These are phyloP conservation scores for Macrochelys suwanniensis DNA, from an alignment of 2,797 vertebrate genomes.

Conservation along the genomic window DNA sequence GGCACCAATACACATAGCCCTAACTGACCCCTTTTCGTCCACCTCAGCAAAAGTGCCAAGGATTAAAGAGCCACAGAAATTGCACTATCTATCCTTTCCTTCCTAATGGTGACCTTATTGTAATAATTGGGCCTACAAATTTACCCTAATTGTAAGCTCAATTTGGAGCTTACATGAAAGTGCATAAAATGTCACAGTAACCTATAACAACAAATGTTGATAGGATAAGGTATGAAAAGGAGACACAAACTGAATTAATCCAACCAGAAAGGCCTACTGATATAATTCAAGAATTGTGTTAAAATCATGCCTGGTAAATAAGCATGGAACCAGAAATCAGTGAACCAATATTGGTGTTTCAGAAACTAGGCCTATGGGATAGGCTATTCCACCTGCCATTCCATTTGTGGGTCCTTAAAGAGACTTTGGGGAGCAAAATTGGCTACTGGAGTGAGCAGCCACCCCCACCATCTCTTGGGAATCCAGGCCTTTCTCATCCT, in stretches of 20 bases:
- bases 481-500: background rate
- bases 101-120: background rate
- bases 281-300: background rate
- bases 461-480: background rate
- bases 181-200: background rate
- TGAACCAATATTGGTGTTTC: background rate
- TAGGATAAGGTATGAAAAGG: background rate
- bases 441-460: background rate
- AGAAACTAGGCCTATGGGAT: background rate
- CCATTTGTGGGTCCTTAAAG: background rate
- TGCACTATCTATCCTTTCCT: background rate
- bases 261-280: background rate
- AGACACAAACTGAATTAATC: background rate
- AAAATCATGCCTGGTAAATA: background rate
- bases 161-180: background rate
- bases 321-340: background rate
- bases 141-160: background rate
- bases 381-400: background rate
- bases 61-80: background rate
- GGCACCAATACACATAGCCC: background rate
- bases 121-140: background rate
- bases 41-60: background rate
- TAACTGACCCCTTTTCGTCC: background rate
- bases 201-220: background rate
- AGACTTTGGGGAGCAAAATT: background rate